phyloP scores from a whole-genome alignment of 92 coral and sea anemone species.

The Epizoanthus ramosus region DNA sequence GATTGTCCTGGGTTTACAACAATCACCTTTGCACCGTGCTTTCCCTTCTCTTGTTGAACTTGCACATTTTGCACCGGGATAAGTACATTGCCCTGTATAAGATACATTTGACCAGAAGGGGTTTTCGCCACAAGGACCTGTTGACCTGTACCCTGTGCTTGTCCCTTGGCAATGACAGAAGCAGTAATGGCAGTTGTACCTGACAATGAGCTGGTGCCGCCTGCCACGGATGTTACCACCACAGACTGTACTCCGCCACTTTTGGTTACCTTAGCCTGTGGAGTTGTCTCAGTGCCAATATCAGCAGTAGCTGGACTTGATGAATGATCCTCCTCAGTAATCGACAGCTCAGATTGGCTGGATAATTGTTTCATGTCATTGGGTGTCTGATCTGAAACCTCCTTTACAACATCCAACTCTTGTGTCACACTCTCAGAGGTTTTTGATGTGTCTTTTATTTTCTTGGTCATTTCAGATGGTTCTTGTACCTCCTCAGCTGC shows the following conservation, averaged over 20 bases:
- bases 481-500: not conserved
- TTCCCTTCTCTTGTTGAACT: conserved; percentile 65
- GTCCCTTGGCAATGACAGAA: conserved; percentile 90
- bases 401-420: not conserved
- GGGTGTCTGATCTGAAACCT: not conserved
- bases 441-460: not conserved
- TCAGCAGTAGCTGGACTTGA: not conserved
- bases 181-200: conserved; percentile 80
- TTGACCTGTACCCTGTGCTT: conserved; percentile 77
- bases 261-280: conserved; percentile 3
- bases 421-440: not conserved
- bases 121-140: conserved; percentile 92
- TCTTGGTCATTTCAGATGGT: not conserved
- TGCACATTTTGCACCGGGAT: conserved; percentile 82
- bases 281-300: not conserved
- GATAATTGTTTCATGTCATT: not conserved
- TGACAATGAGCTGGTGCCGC: conserved; percentile 28
- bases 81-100: conserved; percentile 85
- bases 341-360: not conserved
- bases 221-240: conserved; percentile 39
- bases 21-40: conserved; percentile 56
- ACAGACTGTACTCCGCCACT: conserved; percentile 25
- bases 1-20: conserved; percentile 56
- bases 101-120: conserved; percentile 84
- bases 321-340: not conserved